phyloP scores from a whole-genome alignment of 2,797 vertebrate species.

The Myotis myotis region DNA sequence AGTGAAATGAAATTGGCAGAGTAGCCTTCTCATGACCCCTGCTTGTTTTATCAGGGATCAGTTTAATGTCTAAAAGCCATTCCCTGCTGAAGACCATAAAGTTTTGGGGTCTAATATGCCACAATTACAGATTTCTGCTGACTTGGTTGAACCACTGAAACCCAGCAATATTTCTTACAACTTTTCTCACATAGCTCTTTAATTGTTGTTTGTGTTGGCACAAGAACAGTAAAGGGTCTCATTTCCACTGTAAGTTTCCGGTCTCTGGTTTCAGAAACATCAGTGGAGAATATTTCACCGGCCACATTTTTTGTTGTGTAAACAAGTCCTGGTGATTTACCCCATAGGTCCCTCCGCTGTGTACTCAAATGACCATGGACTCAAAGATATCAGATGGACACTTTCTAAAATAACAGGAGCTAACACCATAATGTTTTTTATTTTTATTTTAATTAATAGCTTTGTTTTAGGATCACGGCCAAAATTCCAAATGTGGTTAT shows the following conservation, averaged over 20 bases:
- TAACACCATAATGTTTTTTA: constrained; percentile 61
- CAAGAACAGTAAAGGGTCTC: constrained; percentile 85
- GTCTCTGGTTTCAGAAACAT: constrained; percentile 90
- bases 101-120: constrained; percentile 83
- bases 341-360: constrained; percentile 83
- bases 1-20: constrained; percentile 90
- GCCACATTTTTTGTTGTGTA: constrained; percentile 91
- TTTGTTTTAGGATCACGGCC: constrained; percentile 67
- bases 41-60: constrained; percentile 88
- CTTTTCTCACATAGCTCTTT: constrained; percentile 88
- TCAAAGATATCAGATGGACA: constrained; percentile 82
- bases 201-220: constrained; percentile 97
- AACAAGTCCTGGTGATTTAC: constrained; percentile 90
- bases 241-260: constrained; percentile 90
- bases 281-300: constrained; percentile 90
- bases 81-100: constrained; percentile 85
- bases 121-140: constrained; percentile 92
- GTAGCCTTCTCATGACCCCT: constrained; percentile 88
- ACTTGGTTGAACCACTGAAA: constrained; percentile 88
- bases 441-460: constrained; percentile 67
- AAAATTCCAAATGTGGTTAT: constrained; percentile 51
- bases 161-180: constrained; percentile 90
- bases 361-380: constrained; percentile 83
- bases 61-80: constrained; percentile 83
- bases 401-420: constrained; percentile 84